Evolutionary conservation across 1,140 invertebrate species (phyloP).

Genomic region (Drosophila lini): DNA sequence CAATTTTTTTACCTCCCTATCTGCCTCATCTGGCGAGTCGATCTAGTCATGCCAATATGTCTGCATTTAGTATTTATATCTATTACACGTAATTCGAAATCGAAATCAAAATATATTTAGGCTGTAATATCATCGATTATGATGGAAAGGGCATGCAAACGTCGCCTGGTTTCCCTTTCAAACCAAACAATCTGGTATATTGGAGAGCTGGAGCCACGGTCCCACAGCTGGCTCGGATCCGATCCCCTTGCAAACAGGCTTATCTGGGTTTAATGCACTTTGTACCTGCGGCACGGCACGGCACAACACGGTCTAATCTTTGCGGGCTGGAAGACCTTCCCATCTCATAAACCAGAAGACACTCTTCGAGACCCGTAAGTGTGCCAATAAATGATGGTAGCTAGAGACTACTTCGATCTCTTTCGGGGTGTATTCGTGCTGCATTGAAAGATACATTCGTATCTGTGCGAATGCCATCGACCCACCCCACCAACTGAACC

Average conservation of each 20-base stretch:
- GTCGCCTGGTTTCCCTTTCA: not conserved
- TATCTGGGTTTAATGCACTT: conserved; percentile 37
- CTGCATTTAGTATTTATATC: no score
- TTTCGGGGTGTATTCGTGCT: not conserved
- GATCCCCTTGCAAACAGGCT: conserved; percentile 2
- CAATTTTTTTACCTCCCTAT: not conserved
- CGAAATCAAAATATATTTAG: not conserved
- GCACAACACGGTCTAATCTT: not conserved
- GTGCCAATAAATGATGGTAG: not conserved
- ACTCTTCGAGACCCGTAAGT: conserved; percentile 22
- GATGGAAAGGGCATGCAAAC: not conserved
- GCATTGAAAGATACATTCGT: not conserved
- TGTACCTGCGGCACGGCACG: conserved; percentile 7
- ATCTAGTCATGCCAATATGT: no score
- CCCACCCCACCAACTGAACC: conserved; percentile 5
- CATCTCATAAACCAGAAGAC: not conserved
- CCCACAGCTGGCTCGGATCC: not conserved
- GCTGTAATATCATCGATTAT: not conserved
- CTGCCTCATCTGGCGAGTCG: no score
- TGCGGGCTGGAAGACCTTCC: not conserved
- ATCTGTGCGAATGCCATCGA: not conserved
- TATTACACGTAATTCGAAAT: no score
- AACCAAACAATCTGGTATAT: conserved; percentile 1
- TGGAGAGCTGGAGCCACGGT: conserved; percentile 6
- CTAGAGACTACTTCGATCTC: not conserved